These are phyloP conservation scores for Cryptocephalus moraei DNA, from an alignment of 2,888 invertebrate genomes.

Conservation along the genomic window DNA sequence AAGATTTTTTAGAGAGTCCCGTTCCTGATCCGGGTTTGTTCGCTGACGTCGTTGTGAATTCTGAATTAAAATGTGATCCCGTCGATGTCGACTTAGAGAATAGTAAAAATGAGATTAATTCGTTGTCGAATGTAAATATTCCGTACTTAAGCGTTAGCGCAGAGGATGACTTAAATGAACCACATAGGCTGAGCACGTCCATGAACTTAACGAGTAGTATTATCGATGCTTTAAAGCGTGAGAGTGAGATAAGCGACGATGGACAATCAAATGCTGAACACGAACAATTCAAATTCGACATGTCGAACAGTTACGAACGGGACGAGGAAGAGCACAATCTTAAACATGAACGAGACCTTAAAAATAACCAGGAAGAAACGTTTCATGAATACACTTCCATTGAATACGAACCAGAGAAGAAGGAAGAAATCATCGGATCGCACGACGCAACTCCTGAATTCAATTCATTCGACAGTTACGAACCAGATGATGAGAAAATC, in stretches of 20 bases:
- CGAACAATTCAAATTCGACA: background rate
- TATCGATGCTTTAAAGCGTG: too few relatives aligned
- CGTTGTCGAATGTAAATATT: background rate
- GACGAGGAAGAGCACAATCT: background rate
- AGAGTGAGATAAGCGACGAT: background rate
- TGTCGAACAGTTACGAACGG: background rate
- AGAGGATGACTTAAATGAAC: background rate
- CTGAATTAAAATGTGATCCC: too few relatives aligned
- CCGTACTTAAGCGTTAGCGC: background rate
- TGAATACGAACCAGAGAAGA: background rate
- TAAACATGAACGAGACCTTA: background rate
- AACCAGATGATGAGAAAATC: background rate
- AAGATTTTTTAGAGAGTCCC: too few relatives aligned
- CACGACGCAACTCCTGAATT: background rate
- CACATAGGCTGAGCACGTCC: background rate
- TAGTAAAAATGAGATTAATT: background rate
- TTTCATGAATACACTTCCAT: background rate
- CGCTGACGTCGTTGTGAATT: too few relatives aligned
- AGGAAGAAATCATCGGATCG: background rate
- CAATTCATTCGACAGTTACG: background rate
- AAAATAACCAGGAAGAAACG: too few relatives aligned
- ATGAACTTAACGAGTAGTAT: background rate
- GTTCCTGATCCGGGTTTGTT: too few relatives aligned
- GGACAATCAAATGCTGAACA: background rate
- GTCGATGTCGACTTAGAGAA: background rate